phyloP scores from a whole-genome alignment of 1,140 invertebrate genomes.

The Drosophila nannoptera region DNA sequence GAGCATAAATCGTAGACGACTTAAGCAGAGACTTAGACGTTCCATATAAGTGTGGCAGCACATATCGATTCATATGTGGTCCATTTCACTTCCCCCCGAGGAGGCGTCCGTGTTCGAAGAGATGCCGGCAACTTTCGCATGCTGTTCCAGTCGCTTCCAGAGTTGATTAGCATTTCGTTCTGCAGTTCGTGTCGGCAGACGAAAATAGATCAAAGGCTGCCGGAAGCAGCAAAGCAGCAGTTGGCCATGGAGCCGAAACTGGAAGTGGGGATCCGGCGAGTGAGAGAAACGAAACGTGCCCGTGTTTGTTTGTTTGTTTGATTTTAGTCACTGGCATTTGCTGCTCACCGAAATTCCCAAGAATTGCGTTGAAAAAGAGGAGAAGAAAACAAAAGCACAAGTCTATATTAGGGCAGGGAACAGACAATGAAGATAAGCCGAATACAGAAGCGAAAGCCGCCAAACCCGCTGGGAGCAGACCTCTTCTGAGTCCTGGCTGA shows the following conservation, averaged over 20 bases:
- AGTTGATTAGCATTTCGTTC: not conserved
- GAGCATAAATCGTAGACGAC: too few species aligned
- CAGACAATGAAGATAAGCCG: too few species aligned
- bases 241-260: not conserved
- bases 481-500: too few species aligned
- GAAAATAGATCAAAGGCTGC: conserved; percentile 34
- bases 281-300: not conserved
- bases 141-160: conserved; percentile 2
- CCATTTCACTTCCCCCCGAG: too few species aligned
- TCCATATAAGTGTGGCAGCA: too few species aligned
- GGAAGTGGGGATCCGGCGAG: not conserved
- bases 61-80: too few species aligned
- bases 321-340: not conserved
- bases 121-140: conserved; percentile 11
- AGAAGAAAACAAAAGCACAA: too few species aligned
- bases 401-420: too few species aligned
- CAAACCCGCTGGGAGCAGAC: too few species aligned
- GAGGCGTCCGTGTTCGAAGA: conserved; percentile 5
- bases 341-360: not conserved
- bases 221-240: not conserved
- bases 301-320: not conserved
- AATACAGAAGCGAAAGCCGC: too few species aligned
- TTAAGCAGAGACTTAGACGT: too few species aligned
- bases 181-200: not conserved
- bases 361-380: too few species aligned